Conservation (phyloP, 2,888 invertebrate species). For the Rotaria sp. region DNA sequence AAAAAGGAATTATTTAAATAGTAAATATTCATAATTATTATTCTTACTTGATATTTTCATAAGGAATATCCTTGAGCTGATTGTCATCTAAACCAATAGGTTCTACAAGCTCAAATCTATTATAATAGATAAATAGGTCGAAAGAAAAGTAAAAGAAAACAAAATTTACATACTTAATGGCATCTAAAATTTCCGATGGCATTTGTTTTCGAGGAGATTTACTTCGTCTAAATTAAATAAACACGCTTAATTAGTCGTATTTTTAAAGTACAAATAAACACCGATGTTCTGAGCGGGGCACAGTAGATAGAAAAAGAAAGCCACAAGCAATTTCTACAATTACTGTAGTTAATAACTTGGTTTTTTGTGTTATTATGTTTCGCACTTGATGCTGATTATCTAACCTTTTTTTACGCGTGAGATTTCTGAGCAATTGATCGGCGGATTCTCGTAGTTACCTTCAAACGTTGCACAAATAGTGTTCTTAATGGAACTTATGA, state of each 20-base stretch:
- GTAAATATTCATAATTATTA: background rate
- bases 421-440: no score
- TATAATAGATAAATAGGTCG: background rate
- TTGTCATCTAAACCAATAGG: background rate
- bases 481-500: no score
- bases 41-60: background rate
- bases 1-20: background rate
- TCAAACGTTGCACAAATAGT: no score
- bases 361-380: no score
- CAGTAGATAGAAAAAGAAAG: no score
- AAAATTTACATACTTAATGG: background rate
- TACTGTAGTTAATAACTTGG: no score
- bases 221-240: constrained; percentile 15
- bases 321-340: no score
- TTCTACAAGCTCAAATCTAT: constrained; percentile 8
- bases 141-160: background rate
- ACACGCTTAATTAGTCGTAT: background rate
- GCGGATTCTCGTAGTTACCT: no score
- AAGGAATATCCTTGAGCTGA: constrained; percentile 20
- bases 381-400: no score
- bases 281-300: no score
- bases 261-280: no score
- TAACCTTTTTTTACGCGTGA: no score
- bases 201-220: background rate
- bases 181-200: constrained; percentile 14